These are phyloP conservation scores for Dioctria linearis DNA, from an alignment of 2,888 invertebrate species.

Conservation along the genomic window DNA sequence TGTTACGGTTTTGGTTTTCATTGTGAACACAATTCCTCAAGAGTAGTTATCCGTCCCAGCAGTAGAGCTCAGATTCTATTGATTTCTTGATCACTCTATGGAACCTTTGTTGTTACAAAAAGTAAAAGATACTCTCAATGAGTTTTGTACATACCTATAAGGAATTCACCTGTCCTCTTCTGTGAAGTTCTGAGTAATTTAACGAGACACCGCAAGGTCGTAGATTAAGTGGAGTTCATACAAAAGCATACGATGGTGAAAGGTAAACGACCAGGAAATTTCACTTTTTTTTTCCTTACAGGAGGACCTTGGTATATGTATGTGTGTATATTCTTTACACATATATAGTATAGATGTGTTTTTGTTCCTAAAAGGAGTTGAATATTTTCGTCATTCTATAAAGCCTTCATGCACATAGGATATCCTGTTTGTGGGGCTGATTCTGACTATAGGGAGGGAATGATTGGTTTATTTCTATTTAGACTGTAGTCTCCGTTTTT, in stretches of 20 bases:
- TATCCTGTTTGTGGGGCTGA: neutral
- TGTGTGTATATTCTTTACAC: no score
- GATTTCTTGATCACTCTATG: constrained; percentile 21
- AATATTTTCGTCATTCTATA: neutral
- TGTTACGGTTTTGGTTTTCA: constrained; percentile 55
- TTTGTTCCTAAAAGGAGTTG: neutral
- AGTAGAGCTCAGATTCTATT: neutral
- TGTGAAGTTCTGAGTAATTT: constrained; percentile 31
- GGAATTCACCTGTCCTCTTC: constrained; percentile 46
- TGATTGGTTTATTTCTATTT: no score
- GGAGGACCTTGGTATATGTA: neutral
- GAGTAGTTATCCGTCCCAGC: neutral
- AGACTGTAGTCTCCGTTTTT: no score
- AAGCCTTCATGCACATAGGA: neutral
- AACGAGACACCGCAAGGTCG: constrained; percentile 43
- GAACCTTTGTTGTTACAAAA: neutral
- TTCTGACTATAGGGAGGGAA: neutral
- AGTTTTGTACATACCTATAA: neutral
- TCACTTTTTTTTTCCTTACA: constrained; percentile 21
- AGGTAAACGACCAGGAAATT: constrained; percentile 48
- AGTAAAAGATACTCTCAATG: constrained; percentile 26
- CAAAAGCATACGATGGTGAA: neutral
- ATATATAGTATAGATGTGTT: neutral
- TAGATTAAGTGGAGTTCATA: neutral
- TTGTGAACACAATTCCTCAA: neutral